Conservation (phyloP, 2,113 vertebrate genomes). For the Lepisosteus oculatus region DNA sequence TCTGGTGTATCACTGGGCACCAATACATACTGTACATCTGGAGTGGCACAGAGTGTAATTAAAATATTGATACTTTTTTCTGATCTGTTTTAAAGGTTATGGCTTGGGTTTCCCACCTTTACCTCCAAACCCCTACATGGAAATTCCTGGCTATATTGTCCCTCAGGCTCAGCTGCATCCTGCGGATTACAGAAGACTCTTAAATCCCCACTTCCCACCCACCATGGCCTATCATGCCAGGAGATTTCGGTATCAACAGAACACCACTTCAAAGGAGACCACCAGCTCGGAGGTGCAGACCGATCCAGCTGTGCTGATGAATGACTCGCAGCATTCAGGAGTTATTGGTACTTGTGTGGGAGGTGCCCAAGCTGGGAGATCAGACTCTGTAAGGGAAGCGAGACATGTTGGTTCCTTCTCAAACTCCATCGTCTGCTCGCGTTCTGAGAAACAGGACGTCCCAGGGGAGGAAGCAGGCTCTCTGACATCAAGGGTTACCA, state of each 20-base stretch:
- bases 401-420: neutral
- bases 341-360: accelerated
- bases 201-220: slow-evolving; percentile 60
- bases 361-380: slow-evolving; percentile 4
- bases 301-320: slow-evolving; percentile 33
- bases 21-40: too few relatives aligned
- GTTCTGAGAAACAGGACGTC: neutral
- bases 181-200: slow-evolving; percentile 64
- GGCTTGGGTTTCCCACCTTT: slow-evolving; percentile 56
- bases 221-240: slow-evolving; percentile 63
- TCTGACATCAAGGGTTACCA: neutral
- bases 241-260: slow-evolving; percentile 59
- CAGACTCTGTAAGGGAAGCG: slow-evolving; percentile 38
- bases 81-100: slow-evolving; percentile 44
- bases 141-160: slow-evolving; percentile 59
- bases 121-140: slow-evolving; percentile 52
- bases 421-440: neutral
- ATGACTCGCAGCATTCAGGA: slow-evolving; percentile 9
- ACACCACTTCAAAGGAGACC: slow-evolving; percentile 35
- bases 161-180: slow-evolving; percentile 62
- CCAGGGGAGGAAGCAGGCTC: neutral
- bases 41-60: too few relatives aligned
- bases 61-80: neutral
- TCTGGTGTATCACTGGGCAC: too few relatives aligned
- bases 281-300: slow-evolving; percentile 66